Evolutionary conservation across 2,797 vertebrate genomes (phyloP).

Genomic region (Glossophaga mutica): DNA sequence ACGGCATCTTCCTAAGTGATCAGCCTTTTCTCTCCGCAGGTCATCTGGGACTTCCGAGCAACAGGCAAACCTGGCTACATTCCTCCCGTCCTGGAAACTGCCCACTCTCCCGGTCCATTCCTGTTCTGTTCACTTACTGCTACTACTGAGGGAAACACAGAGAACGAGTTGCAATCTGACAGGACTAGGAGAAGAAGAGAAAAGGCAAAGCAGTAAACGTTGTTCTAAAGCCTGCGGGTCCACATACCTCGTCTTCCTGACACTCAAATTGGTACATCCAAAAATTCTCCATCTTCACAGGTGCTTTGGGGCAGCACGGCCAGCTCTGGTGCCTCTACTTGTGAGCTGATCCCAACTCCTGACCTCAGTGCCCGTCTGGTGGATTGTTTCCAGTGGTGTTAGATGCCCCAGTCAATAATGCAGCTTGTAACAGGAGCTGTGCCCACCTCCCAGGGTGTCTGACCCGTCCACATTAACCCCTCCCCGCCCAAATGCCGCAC

Average conservation of each 20-base stretch:
- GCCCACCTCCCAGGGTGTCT: background rate
- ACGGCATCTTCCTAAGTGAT: background rate
- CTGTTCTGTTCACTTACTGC: background rate
- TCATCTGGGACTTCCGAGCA: background rate
- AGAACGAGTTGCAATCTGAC: background rate
- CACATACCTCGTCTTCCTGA: slow-evolving; percentile 83
- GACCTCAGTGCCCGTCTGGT: background rate
- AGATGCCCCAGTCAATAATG: slow-evolving; percentile 69
- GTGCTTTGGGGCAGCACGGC: background rate
- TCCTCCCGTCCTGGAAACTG: background rate
- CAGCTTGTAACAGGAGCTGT: slow-evolving; percentile 75
- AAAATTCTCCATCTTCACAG: slow-evolving; percentile 88
- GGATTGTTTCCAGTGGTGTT: slow-evolving; percentile 39
- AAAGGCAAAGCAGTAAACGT: background rate
- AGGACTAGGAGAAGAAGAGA: background rate
- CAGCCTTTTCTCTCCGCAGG: background rate
- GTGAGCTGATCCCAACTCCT: slow-evolving; percentile 12
- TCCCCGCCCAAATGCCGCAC: background rate
- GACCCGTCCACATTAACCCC: slow-evolving; percentile 45
- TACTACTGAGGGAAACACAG: background rate
- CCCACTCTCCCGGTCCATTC: background rate
- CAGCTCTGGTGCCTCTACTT: background rate
- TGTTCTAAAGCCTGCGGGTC: background rate
- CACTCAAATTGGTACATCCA: slow-evolving; percentile 86
- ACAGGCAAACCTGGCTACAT: background rate